Base-by-base conservation (phyloP, 2,113 vertebrate species). In the Cardinalis cardinalis region DNA sequence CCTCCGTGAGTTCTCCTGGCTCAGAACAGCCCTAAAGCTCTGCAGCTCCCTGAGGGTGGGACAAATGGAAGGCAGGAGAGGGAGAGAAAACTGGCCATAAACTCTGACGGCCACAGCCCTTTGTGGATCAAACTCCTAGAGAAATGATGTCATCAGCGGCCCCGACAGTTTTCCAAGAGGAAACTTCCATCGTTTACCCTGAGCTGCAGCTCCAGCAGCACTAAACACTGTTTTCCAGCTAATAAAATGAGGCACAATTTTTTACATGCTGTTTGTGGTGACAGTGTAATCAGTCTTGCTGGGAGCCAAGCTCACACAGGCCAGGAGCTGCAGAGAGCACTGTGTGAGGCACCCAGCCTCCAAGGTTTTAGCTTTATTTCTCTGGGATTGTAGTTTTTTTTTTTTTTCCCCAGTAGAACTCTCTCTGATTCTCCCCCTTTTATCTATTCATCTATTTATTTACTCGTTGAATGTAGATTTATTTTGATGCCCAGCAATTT, bases 401-500 rank as follows among this genome's bases (percentile, higher is more conserved):
- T 36, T 8, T 65, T 69, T 36, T 36, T 8, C 10, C 61, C 69
- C n/a, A 69, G 66, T 77, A 95, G 85, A 93, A 89, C n/a, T 46
- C 68, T 72, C 17, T 71, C 44, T 6, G 28, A 68, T 92, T 90
- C 81, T 69, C 29, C 29, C n/a, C 7, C 9, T 31, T 43, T 82
- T 55, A 48, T 82, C 78, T 82, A 90, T 84, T 93, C 86, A 20
- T 92, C 56, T 59, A 53, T 96, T 96, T 94, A 85, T 97, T 90
- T 96, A 60, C 93, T 40, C 12, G 0, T 95, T 92, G 91, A 65
- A 95, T 78, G 51, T 41, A 49, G 65, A 89, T 81, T 78, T 83
- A 89, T 93, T 95, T 94, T 34, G 44, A 56, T 96, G 83, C 61
- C 86, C 46, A 75, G 95, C 89, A 96, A 95, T 74, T 91, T 95